Conservation (phyloP, 1,140 invertebrate genomes). For the Archivesica marissinica region DNA sequence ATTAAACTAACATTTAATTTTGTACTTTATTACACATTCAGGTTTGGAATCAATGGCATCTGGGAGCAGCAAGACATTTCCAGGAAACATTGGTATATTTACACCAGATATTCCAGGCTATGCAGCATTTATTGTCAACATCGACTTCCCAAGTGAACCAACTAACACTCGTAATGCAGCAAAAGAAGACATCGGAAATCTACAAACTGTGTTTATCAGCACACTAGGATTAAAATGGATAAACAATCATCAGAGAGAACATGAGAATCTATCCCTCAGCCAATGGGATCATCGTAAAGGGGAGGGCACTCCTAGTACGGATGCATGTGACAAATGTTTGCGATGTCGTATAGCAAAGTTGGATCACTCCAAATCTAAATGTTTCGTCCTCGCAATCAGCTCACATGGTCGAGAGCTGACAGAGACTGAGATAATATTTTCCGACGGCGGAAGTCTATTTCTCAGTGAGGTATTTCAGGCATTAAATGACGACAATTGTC, state of each 20-base stretch:
- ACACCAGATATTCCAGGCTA: background rate
- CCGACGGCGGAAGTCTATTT: background rate
- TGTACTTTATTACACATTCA: too few relatives aligned
- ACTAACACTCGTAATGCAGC: background rate
- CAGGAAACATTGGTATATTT: background rate
- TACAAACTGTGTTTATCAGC: background rate
- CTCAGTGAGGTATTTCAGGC: background rate
- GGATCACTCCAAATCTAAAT: background rate
- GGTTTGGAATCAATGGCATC: too few relatives aligned
- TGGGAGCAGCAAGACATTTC: too few relatives aligned
- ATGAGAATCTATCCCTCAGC: background rate
- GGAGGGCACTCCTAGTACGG: background rate
- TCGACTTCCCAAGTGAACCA: background rate
- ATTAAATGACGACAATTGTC: background rate
- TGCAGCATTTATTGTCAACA: background rate
- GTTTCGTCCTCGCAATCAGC: slow-evolving; percentile 7
- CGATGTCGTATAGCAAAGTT: background rate
- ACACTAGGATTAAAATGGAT: background rate
- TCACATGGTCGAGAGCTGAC: background rate
- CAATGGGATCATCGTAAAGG: slow-evolving; percentile 1
- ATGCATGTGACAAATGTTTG: background rate
- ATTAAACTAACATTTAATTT: too few relatives aligned
- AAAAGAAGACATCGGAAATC: background rate
- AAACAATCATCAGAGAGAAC: background rate
- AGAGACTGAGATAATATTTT: background rate